Conservation (phyloP, 92 coral and sea anemone genomes). For the Porites divaricata region DNA sequence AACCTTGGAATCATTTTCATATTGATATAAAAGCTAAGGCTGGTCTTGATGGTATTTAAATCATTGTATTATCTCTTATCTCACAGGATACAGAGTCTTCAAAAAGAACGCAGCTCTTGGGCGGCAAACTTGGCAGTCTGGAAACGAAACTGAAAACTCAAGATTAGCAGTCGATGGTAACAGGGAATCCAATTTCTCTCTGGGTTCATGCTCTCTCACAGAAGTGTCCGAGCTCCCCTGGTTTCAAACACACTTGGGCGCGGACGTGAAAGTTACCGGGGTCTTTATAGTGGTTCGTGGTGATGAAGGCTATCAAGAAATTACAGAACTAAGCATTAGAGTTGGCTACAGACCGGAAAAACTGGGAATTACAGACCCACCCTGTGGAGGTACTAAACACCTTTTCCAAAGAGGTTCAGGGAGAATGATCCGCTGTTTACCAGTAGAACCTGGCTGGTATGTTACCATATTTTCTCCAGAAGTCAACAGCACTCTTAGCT, state of each 20-base stretch:
- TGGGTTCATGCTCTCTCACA: slow-evolving; percentile 24
- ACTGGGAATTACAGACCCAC: slow-evolving; percentile 10
- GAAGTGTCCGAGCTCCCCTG: slow-evolving; percentile 13
- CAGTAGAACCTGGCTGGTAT: background rate
- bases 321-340: slow-evolving; percentile 6
- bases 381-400: slow-evolving; percentile 16
- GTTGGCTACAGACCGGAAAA: background rate
- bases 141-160: slow-evolving; percentile 14
- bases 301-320: background rate
- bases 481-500: slow-evolving; percentile 14
- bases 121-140: slow-evolving; percentile 10
- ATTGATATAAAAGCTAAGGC: no score
- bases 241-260: slow-evolving; percentile 5
- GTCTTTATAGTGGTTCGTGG: slow-evolving; percentile 22
- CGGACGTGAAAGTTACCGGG: slow-evolving; percentile 1
- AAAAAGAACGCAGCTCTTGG: slow-evolving; percentile 13
- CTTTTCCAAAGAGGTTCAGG: slow-evolving; percentile 4
- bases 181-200: slow-evolving; percentile 3
- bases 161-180: slow-evolving; percentile 25
- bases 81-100: background rate
- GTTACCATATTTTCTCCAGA: slow-evolving; percentile 18
- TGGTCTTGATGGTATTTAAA: no score
- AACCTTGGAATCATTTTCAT: no score
- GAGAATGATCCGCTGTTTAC: slow-evolving; percentile 15
- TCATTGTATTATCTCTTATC: background rate